These are phyloP conservation scores for Acinonyx jubatus DNA, from an alignment of 2,113 vertebrate genomes.

Conservation along the genomic window DNA sequence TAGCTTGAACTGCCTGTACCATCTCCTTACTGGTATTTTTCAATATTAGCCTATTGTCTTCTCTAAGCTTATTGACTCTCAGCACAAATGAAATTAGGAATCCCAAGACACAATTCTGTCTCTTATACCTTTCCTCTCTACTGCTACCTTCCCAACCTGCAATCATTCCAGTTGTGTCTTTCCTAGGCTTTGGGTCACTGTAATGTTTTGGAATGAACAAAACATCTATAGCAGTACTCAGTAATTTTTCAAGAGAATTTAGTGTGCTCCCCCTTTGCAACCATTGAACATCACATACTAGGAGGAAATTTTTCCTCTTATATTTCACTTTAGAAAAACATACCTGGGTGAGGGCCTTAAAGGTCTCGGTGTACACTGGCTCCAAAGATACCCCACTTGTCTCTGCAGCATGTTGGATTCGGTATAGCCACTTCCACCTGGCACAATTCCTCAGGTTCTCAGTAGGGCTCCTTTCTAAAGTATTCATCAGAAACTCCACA, in stretches of 20 bases:
- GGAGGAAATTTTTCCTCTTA: not conserved
- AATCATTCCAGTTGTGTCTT: not conserved
- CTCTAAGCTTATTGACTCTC: slow-evolving; percentile 18
- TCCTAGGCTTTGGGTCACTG: not conserved
- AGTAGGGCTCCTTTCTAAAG: slow-evolving; percentile 44
- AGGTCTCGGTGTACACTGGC: slow-evolving; percentile 81
- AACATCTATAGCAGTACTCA: not conserved
- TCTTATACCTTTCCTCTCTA: not conserved
- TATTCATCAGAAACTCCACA: slow-evolving; percentile 83
- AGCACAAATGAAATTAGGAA: slow-evolving; percentile 28
- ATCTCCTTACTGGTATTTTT: not conserved
- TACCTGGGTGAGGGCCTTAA: slow-evolving; percentile 85
- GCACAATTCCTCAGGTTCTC: slow-evolving; percentile 68
- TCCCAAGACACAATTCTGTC: not conserved
- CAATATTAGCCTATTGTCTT: not conserved
- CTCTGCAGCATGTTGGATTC: slow-evolving; percentile 81
- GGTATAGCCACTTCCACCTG: slow-evolving; percentile 85
- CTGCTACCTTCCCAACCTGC: not conserved
- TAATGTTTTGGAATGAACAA: not conserved
- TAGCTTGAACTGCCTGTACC: not conserved
- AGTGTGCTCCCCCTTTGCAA: not conserved
- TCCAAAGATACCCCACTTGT: slow-evolving; percentile 78
- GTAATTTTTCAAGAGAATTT: not conserved
- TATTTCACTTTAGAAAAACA: not conserved
- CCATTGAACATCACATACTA: not conserved